phyloP scores from a whole-genome alignment of 2,888 invertebrate genomes.

The Morpho helenor region DNA sequence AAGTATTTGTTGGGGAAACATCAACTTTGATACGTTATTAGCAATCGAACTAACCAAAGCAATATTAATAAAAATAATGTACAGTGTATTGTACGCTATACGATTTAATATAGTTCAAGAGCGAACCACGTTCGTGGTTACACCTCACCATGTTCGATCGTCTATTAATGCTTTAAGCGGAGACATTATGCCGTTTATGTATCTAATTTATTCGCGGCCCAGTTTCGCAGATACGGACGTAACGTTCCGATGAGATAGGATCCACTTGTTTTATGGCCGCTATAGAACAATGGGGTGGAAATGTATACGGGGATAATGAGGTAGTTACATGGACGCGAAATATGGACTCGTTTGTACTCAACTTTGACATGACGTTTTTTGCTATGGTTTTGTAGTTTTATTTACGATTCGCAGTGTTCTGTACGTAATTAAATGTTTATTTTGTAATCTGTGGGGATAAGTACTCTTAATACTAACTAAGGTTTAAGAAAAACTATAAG shows the following conservation, averaged over 20 bases:
- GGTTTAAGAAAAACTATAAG: not conserved
- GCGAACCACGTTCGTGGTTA: no score
- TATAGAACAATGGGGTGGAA: conserved; percentile 25
- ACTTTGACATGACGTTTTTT: conserved; percentile 16
- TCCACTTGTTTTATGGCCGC: conserved; percentile 25
- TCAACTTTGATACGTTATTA: no score
- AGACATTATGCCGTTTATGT: not conserved
- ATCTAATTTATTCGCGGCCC: conserved; percentile 4
- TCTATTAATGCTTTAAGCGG: no score
- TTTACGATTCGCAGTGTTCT: conserved; percentile 5
- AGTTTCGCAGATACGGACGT: conserved; percentile 13
- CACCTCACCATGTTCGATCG: no score
- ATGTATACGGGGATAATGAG: conserved; percentile 17
- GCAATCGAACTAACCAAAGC: no score
- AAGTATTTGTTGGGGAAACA: no score
- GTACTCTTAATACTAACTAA: not conserved
- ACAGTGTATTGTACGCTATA: no score
- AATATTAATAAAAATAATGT: no score
- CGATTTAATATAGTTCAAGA: no score
- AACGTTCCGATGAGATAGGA: conserved; percentile 14
- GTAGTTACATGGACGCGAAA: conserved; percentile 4
- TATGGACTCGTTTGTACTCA: not conserved
- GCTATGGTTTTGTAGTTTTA: conserved; percentile 5
- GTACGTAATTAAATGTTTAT: not conserved
- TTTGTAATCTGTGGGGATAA: no score